A percentile compares a stretch with the other conserved stretches of the same genome.
These are phyloP conservation scores for Rafetus swinhoei DNA, from an alignment of 2,113 vertebrate species.

Conservation along the genomic window DNA sequence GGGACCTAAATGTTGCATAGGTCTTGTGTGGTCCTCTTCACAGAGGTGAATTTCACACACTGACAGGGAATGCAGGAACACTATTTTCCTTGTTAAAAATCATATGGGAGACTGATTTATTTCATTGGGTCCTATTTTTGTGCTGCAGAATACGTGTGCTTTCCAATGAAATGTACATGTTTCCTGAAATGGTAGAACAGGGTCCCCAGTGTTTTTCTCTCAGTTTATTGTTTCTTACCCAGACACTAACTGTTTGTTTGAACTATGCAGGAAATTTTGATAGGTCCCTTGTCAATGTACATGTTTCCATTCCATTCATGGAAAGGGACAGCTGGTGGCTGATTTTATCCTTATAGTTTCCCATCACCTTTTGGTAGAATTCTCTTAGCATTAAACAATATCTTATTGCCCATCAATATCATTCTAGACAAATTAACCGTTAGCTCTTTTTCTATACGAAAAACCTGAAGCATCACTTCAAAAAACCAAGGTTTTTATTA, in stretches of 20 bases:
- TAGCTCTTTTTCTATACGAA: neutral
- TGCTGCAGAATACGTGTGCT: neutral
- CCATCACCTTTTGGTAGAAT: neutral
- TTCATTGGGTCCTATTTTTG: neutral
- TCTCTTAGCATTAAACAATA: neutral
- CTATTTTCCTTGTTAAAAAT: neutral
- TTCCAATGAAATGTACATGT: accelerated
- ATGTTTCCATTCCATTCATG: neutral
- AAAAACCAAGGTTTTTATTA: neutral
- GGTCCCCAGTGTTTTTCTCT: neutral
- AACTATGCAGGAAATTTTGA: neutral
- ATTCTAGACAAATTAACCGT: neutral
- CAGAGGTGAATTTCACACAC: neutral
- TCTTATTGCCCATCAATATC: neutral
- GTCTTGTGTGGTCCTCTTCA: neutral
- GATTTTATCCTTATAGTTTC: neutral
- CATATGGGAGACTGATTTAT: neutral
- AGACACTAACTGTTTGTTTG: neutral
- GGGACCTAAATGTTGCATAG: neutral
- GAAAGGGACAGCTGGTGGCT: neutral
- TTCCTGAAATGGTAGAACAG: neutral
- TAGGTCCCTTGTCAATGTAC: neutral
- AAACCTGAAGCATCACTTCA: neutral
- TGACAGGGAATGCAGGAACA: neutral
- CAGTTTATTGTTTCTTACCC: neutral